phyloP scores from a whole-genome alignment of 2,113 vertebrate species.

The Phoenicopterus ruber region DNA sequence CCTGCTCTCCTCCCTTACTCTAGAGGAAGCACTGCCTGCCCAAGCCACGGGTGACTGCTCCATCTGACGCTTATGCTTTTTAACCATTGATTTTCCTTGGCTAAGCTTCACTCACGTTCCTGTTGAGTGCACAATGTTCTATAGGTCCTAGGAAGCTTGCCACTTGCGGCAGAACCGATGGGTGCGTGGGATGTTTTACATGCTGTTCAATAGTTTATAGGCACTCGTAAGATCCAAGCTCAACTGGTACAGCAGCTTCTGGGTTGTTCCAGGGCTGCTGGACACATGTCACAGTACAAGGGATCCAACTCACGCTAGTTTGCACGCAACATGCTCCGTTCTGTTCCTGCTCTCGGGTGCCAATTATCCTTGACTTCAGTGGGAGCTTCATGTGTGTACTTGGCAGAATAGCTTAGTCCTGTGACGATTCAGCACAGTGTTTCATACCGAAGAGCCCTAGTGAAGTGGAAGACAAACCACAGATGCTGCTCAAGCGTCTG shows the following conservation, averaged over 20 bases:
- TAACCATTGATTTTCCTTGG: not conserved
- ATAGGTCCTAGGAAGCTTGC: constrained; percentile 3
- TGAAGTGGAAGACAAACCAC: not conserved
- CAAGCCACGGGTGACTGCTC: not conserved
- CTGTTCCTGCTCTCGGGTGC: not conserved
- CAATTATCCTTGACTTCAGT: constrained; percentile 22
- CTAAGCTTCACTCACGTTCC: not conserved
- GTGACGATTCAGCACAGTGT: not conserved
- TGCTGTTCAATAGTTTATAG: not conserved
- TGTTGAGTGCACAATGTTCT: not conserved
- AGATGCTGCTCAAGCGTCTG: not conserved
- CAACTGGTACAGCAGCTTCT: not conserved
- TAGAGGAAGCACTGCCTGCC: not conserved
- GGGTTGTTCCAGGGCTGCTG: constrained; percentile 21
- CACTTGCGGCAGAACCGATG: not conserved
- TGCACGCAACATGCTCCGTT: not conserved
- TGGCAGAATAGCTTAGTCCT: constrained; percentile 15
- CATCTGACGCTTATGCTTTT: not conserved
- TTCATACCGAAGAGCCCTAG: not conserved
- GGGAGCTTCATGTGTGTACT: constrained; percentile 29
- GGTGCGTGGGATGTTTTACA: not conserved
- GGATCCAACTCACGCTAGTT: not conserved
- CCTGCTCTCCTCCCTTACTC: not conserved
- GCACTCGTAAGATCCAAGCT: not conserved
- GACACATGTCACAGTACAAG: not conserved